phyloP scores from a whole-genome alignment of 2,888 invertebrate genomes.

The Lycia hirtaria region DNA sequence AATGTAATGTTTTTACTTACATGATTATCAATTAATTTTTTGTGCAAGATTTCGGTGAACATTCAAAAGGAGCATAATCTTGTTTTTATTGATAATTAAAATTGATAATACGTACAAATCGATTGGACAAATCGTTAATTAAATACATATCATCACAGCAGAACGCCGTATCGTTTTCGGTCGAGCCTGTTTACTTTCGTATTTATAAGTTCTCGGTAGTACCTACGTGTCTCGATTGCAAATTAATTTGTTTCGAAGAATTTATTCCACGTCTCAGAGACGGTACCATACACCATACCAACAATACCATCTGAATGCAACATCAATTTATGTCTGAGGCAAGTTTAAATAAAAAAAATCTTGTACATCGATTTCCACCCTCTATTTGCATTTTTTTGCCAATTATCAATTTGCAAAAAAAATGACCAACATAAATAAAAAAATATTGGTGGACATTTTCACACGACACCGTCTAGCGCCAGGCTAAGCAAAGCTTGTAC shows the following conservation, averaged over 20 bases:
- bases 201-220: conserved; percentile 53
- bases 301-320: conserved; percentile 2
- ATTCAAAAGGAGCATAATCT: not conserved
- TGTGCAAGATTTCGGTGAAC: not conserved
- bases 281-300: no score
- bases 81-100: conserved; percentile 16
- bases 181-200: conserved; percentile 39
- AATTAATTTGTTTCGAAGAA: conserved; percentile 51
- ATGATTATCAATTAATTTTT: no score
- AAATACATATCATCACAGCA: conserved; percentile 23
- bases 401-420: no score
- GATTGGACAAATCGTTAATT: conserved; percentile 33
- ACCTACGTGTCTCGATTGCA: conserved; percentile 39
- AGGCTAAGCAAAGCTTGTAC: no score
- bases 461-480: no score
- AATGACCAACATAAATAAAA: no score
- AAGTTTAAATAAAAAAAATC: not conserved
- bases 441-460: no score
- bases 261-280: conserved; percentile 43
- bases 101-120: conserved; percentile 24
- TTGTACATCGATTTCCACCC: no score
- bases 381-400: no score
- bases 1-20: no score
- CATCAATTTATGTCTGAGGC: not conserved
- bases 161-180: conserved; percentile 38